phyloP scores from a whole-genome alignment of 2,113 vertebrate species.

The Dipodomys ordii region DNA sequence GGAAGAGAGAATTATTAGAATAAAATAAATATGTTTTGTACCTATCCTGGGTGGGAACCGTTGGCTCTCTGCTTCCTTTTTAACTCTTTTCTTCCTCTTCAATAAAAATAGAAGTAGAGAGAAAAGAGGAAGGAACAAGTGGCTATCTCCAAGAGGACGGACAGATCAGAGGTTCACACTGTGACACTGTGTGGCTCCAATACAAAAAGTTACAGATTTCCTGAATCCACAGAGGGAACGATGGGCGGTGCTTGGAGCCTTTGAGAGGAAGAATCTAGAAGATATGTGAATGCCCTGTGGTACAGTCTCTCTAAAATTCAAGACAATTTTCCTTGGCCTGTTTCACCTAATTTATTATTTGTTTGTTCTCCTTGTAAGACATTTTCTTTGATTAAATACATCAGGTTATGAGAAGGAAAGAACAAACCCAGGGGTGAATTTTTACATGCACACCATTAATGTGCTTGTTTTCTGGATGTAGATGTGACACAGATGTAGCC shows the following conservation, averaged over 20 bases:
- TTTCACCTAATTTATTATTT: constrained; percentile 77
- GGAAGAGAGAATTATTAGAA: too few relatives aligned
- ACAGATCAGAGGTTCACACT: constrained; percentile 82
- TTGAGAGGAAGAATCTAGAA: background rate
- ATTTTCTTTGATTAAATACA: constrained; percentile 64
- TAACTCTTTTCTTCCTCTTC: constrained; percentile 83
- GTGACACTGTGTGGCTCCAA: constrained; percentile 46
- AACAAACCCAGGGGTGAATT: background rate
- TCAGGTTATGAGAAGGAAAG: background rate
- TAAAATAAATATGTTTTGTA: constrained; percentile 83
- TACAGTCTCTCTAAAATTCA: constrained; percentile 86
- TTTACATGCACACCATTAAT: background rate
- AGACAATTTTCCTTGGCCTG: constrained; percentile 87
- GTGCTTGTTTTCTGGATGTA: background rate
- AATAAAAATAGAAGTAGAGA: constrained; percentile 86
- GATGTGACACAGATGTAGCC: accelerated
- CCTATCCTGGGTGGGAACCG: constrained; percentile 78
- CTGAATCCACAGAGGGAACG: constrained; percentile 44
- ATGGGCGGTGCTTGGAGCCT: constrained; percentile 18
- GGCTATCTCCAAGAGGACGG: constrained; percentile 82
- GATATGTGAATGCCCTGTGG: constrained; percentile 83
- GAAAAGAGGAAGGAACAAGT: constrained; percentile 79
- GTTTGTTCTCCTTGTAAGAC: constrained; percentile 72
- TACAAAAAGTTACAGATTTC: constrained; percentile 85
- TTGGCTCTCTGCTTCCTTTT: constrained; percentile 83